Conservation (phyloP, 1,140 invertebrate species). For the Hyphantria cunea region DNA sequence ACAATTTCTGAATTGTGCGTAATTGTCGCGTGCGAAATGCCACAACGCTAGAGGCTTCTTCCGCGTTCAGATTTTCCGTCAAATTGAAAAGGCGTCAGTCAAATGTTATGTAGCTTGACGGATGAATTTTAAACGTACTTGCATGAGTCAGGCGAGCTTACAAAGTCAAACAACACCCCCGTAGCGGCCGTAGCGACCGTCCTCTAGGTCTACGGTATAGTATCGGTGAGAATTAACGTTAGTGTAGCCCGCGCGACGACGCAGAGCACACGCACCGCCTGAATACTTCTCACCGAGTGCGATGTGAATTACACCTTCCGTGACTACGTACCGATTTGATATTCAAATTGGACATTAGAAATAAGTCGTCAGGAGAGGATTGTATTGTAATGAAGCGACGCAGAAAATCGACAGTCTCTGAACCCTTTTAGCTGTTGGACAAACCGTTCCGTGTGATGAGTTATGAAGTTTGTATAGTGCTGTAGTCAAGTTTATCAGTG, state of each 20-base stretch:
- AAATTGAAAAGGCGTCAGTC: constrained; percentile 28
- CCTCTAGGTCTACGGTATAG: constrained; percentile 43
- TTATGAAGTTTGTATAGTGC: constrained; percentile 45
- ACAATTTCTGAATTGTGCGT: constrained; percentile 32
- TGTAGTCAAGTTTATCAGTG: constrained; percentile 41
- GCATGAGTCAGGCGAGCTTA: constrained; percentile 53
- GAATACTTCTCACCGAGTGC: constrained; percentile 20
- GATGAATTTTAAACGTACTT: constrained; percentile 4
- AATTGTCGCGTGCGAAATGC: constrained; percentile 34
- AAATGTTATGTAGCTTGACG: constrained; percentile 8
- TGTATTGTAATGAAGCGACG: constrained; percentile 57
- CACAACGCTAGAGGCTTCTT: constrained; percentile 20
- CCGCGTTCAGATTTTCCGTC: constrained; percentile 35
- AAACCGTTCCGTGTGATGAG: constrained; percentile 29
- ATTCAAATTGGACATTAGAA: constrained; percentile 53
- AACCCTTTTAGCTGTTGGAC: constrained; percentile 21
- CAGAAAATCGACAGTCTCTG: constrained; percentile 36
- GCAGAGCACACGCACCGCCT: constrained; percentile 47
- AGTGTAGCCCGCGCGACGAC: constrained; percentile 49
- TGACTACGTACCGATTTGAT: constrained; percentile 47
- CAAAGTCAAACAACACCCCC: constrained; percentile 51
- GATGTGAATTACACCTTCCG: constrained; percentile 36
- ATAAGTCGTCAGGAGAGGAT: constrained; percentile 45
- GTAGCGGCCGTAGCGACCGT: constrained; percentile 54
- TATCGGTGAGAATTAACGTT: constrained; percentile 3